Conservation (phyloP, 2,888 invertebrate species). For the Drosophila neutralis region DNA sequence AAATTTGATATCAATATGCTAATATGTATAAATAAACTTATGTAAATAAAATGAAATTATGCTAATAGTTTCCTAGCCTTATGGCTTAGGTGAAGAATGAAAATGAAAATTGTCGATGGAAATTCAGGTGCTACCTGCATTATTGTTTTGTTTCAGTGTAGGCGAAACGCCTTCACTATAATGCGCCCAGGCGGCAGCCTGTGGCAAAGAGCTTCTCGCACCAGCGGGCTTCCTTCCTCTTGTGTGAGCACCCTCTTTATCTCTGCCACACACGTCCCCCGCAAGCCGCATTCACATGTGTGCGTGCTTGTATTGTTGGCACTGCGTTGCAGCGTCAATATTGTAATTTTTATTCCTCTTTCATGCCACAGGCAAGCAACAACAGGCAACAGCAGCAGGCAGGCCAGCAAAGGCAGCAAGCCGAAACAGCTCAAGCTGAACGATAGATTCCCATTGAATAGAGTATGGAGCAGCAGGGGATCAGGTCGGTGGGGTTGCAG, state of each 20-base stretch:
- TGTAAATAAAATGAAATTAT: background rate
- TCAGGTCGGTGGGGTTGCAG: background rate
- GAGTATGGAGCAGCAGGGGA: constrained; percentile 14
- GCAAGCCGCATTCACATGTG: constrained; percentile 16
- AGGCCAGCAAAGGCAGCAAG: constrained; percentile 31
- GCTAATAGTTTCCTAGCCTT: background rate
- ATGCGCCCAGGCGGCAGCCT: constrained; percentile 45
- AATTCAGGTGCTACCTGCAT: background rate
- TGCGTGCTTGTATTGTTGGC: constrained; percentile 47
- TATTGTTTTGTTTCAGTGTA: constrained; percentile 13
- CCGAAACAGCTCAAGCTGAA: constrained; percentile 45
- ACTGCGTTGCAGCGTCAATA: constrained; percentile 70
- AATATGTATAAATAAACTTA: background rate
- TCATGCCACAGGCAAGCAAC: constrained; percentile 60
- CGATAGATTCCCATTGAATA: constrained; percentile 59
- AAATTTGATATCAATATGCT: background rate
- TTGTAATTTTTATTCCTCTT: constrained; percentile 78
- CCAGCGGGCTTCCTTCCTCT: constrained; percentile 51
- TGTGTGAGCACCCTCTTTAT: constrained; percentile 15
- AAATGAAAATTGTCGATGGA: background rate
- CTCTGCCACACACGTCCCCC: constrained; percentile 3
- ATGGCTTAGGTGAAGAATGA: no score
- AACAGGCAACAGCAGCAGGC: constrained; percentile 33
- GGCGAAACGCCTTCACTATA: constrained; percentile 42
- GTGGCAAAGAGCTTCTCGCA: constrained; percentile 57